Evolutionary conservation across 2,797 vertebrate species (phyloP), one percentile per base, ranked within the genome.

Genomic region (Myripristis murdjan): DNA sequence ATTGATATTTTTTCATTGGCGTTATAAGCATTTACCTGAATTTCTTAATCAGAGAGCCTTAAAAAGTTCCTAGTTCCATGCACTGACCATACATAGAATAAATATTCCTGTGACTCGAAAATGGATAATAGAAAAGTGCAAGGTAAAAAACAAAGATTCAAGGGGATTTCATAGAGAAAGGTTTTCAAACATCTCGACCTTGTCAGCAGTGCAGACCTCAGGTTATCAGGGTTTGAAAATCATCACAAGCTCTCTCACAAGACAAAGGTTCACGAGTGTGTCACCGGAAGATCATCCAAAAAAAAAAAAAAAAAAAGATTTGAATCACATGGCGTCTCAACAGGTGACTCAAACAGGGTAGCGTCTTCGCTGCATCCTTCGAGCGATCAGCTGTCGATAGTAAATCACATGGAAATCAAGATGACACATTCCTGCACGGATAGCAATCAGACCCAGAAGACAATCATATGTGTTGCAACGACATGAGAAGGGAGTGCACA

Each of bases 401-500:
- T 9, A 3, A 24, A 44, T 54, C 49, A 26, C 16, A 16, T 1
- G 47, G 15, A n/a, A 14, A 52, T 65, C 37, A n/a, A 55, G 62
- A 37, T 16, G 20, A 2, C 22, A 53, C 49, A 70, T 84, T 76
- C 67, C 69, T 66, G 46, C n/a, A 23, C 31, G 55, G 82, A 87
- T 81, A 43, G 15, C 0, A 54, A 81, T 87, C 79, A 59, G 46
- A 48, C 6, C 10, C 4, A 3, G 15, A 20, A 63, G 31, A 11
- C 20, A 37, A 9, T 20, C 20, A 31, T 1, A 14, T 23, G 47
- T 2, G 62, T 39, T 5, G 55, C 23, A 10, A 43, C 14, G 6
- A 33, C 23, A 7, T 14, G 33, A 64, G 23, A 63, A 43, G 35
- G 5, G 16, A 41, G 64, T 12, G 15, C 2, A 43, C 47, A 35